Evolutionary conservation across 1,140 invertebrate genomes (phyloP).

Genomic region (Megalonaias nervosa): DNA sequence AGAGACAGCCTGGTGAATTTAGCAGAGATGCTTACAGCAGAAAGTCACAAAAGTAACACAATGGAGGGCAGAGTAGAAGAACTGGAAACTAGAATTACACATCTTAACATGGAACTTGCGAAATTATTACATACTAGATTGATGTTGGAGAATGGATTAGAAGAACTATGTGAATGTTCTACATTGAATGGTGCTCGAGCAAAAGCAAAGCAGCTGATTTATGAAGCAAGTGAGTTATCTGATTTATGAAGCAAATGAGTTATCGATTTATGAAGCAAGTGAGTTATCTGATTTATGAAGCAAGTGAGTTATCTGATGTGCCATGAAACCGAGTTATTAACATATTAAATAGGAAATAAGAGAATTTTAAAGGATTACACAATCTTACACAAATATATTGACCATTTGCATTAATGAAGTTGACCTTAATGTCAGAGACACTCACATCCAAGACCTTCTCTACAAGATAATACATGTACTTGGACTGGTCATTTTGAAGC

Average conservation of each 20-base stretch:
- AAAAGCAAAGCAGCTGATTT: conserved; percentile 50
- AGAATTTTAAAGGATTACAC: no score
- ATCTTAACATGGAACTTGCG: conserved; percentile 58
- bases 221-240: conserved; percentile 61
- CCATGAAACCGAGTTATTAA: no score
- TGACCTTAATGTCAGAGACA: no score
- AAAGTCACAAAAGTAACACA: conserved; percentile 38
- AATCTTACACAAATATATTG: no score
- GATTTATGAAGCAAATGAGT: conserved; percentile 57
- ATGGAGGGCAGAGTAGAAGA: conserved; percentile 60
- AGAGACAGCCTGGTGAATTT: conserved; percentile 39
- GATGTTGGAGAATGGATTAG: conserved; percentile 57
- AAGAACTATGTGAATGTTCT: conserved; percentile 49
- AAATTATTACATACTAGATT: conserved; percentile 55
- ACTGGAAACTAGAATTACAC: conserved; percentile 63
- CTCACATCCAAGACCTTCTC: no score
- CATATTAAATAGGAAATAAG: no score
- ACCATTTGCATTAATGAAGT: no score
- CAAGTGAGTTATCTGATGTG: conserved; percentile 42
- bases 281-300: conserved; percentile 56
- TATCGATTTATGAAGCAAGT: conserved; percentile 57
- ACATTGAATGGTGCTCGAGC: conserved; percentile 51
- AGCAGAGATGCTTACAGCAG: conserved; percentile 38
- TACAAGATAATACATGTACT: no score
- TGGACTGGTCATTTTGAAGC: no score